A percentile compares a stretch with the other conserved stretches of the same genome.
Conservation (phyloP, 2,797 vertebrate species). For the Pangasius mekongensis region DNA sequence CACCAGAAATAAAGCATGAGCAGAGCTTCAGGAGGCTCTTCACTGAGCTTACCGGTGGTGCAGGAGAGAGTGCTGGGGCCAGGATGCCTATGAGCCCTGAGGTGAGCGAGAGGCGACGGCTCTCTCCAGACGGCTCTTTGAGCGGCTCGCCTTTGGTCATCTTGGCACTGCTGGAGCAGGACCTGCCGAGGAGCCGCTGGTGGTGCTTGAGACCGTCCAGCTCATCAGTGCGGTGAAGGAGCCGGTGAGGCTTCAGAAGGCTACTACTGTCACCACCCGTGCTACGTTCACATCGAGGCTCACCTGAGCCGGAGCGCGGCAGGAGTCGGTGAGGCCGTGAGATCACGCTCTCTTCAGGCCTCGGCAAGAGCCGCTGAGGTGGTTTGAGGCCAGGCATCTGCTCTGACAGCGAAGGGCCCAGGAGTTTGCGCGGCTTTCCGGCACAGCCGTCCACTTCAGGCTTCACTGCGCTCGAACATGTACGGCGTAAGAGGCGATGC, state of each 20-base stretch:
- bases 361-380: conserved; percentile 82
- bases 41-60: conserved; percentile 59
- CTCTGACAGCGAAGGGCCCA: conserved; percentile 83
- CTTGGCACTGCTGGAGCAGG: conserved; percentile 81
- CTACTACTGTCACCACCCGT: conserved; percentile 55
- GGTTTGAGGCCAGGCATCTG: conserved; percentile 77
- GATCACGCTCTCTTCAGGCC: conserved; percentile 77
- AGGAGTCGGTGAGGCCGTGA: conserved; percentile 80
- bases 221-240: conserved; percentile 84
- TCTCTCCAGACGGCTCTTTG: conserved; percentile 81
- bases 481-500: conserved; percentile 83
- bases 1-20: not conserved
- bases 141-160: conserved; percentile 81
- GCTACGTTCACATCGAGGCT: conserved; percentile 81
- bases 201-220: conserved; percentile 83
- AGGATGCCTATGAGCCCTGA: conserved; percentile 92
- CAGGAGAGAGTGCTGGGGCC: conserved; percentile 82
- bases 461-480: conserved; percentile 83
- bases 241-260: conserved; percentile 82
- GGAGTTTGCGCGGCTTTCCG: conserved; percentile 80
- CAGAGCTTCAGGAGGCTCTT: not conserved
- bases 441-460: conserved; percentile 78
- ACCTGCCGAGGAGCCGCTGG: conserved; percentile 82
- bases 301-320: conserved; percentile 80
- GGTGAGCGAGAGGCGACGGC: conserved; percentile 89